phyloP scores from a whole-genome alignment of 2,888 invertebrate species.

The Diarsia brunnea region DNA sequence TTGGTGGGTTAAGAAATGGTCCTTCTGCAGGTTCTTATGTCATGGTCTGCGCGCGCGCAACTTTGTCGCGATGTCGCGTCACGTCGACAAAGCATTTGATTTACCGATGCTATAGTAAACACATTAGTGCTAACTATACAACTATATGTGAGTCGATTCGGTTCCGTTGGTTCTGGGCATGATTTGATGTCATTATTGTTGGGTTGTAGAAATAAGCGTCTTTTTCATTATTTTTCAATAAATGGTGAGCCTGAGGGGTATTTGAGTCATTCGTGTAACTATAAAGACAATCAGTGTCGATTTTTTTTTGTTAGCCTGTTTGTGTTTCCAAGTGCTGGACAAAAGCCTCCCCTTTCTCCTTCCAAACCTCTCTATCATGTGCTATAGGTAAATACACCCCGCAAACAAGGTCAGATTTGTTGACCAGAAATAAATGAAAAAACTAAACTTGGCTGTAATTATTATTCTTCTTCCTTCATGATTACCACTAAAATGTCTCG shows the following conservation, averaged over 20 bases:
- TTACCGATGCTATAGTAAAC: conserved; percentile 65
- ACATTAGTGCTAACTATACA: conserved; percentile 59
- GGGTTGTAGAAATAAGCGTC: neutral
- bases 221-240: neutral
- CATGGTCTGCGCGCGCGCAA: conserved; percentile 47
- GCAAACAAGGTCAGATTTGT: too few species aligned
- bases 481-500: neutral
- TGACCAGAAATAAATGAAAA: neutral
- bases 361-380: too few species aligned
- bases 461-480: neutral
- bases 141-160: conserved; percentile 48
- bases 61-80: conserved; percentile 71
- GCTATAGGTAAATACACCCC: too few species aligned
- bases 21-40: conserved; percentile 26
- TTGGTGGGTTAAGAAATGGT: neutral
- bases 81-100: conserved; percentile 76
- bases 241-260: neutral
- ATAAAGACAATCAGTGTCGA: neutral
- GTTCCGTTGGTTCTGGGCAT: conserved; percentile 17
- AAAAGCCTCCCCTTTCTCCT: too few species aligned
- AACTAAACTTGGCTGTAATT: neutral
- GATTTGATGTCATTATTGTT: conserved; percentile 1
- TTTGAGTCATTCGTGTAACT: neutral
- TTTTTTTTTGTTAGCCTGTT: too few species aligned
- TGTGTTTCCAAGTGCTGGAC: too few species aligned